Evolutionary conservation across 2,113 vertebrate species (phyloP).

Genomic region (Genyomyrus donnyi): DNA sequence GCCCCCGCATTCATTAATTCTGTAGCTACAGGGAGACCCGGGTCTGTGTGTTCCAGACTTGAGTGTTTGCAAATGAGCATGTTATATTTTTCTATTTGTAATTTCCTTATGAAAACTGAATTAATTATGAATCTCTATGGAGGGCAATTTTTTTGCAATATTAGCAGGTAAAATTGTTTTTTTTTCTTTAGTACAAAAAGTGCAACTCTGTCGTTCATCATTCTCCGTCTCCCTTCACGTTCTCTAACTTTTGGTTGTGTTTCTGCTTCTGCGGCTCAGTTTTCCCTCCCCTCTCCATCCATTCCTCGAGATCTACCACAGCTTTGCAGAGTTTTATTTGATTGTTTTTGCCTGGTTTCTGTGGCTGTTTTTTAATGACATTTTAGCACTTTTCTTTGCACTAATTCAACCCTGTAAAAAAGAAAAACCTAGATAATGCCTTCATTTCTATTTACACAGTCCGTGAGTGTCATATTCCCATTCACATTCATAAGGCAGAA

Average conservation of each 20-base stretch:
- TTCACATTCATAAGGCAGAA: conserved; percentile 14
- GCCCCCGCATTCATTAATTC: conserved; percentile 10
- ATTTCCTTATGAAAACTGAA: conserved; percentile 5
- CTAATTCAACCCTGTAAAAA: not conserved
- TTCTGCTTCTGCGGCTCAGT: not conserved
- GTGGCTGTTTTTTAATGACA: not conserved
- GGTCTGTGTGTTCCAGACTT: conserved; percentile 1
- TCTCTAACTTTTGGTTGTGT: not conserved
- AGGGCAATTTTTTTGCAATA: not conserved
- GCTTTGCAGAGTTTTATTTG: not conserved
- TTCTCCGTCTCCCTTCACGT: not conserved
- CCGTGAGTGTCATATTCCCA: not conserved
- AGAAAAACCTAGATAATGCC: not conserved
- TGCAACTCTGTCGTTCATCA: not conserved
- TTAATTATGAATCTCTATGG: not conserved
- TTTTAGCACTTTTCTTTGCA: not conserved
- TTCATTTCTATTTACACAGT: conserved; percentile 20
- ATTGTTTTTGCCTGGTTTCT: not conserved
- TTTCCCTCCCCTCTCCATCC: not conserved
- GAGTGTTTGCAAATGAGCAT: not conserved
- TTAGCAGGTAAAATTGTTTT: not conserved
- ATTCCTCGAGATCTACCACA: not conserved
- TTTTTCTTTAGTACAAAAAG: not conserved
- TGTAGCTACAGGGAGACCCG: not conserved
- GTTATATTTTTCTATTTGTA: not conserved